These are phyloP conservation scores for Temnothorax unifasciatus DNA, from an alignment of 2,888 invertebrate species.

Conservation along the genomic window DNA sequence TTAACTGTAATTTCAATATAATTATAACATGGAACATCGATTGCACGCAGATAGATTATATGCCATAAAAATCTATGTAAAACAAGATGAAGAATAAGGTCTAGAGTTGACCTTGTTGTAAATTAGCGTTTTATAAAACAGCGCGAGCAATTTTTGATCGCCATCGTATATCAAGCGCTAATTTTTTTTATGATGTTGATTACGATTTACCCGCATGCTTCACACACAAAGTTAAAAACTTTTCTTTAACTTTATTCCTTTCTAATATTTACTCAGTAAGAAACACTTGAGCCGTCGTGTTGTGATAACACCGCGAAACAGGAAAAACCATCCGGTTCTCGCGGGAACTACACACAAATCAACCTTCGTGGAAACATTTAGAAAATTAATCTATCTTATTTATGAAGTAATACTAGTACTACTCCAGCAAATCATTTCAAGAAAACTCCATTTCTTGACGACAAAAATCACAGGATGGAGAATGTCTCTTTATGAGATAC, in stretches of 20 bases:
- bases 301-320: not conserved
- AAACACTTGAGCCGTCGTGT: not conserved
- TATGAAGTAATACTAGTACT: not conserved
- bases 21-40: not conserved
- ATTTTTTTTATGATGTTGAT: not conserved
- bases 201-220: not conserved
- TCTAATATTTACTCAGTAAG: not conserved
- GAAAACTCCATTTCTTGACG: not conserved
- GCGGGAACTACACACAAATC: not conserved
- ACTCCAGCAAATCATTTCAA: not conserved
- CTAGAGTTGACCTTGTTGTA: not conserved
- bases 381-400: not conserved
- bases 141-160: not conserved
- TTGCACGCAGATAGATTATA: not conserved
- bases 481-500: not conserved
- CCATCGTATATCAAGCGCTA: too few species aligned
- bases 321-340: not conserved
- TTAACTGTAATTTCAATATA: not conserved
- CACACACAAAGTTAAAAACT: not conserved
- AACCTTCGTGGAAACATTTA: not conserved
- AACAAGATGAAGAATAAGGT: not conserved
- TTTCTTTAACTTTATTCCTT: not conserved
- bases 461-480: not conserved
- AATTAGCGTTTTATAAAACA: not conserved
- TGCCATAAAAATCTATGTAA: not conserved